Evolutionary conservation across 2,113 vertebrate genomes (phyloP), one percentile per base, ranked within the genome.

Genomic region (Calyptommatus sinebrachiatus): DNA sequence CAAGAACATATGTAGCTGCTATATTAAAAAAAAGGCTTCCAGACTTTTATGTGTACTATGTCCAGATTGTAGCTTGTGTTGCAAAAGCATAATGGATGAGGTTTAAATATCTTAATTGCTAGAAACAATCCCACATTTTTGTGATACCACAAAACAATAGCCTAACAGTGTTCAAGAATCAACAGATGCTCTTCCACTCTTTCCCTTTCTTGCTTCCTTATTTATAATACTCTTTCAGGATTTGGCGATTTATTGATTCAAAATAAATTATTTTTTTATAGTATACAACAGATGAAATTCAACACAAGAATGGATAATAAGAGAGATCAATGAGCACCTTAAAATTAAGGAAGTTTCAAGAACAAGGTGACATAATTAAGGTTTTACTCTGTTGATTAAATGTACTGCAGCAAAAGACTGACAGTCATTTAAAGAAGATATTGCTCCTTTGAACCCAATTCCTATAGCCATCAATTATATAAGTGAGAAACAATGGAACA

Each of bases 11-110:
- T 74, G 82, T 53, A 67, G 67, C 88, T 78, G n/a, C 78, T 88
- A 35, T 80, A 88, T 66, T 85, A 69, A 75, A 81, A 26, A 81
- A 81, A 86, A 87, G 70, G 12, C 71, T 83, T 81, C 83, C 81
- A 48, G 46, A 75, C 72, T 75, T 85, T 85, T 77, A 71, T 77
- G 80, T 76, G 26, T 73, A 28, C 46, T 53, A 88, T 82, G 89
- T 77, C 77, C 78, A 87, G 67, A 71, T 84, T 78, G 82, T 82
- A 90, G 85, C 46, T 81, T 65, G 68, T 53, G 68, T 80, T 78
- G 61, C 71, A 82, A 31, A 2, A 12, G 28, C 87, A 61, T 29
- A 35, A 82, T 73, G 88, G 83, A 83, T 26, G 79, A 84, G 76
- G 61, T 20, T 85, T 76, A 80, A 61, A 48, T 12, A 61, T 74